Base-by-base conservation (phyloP, 2,888 invertebrate species). In the Stenolophus ochropezus region DNA sequence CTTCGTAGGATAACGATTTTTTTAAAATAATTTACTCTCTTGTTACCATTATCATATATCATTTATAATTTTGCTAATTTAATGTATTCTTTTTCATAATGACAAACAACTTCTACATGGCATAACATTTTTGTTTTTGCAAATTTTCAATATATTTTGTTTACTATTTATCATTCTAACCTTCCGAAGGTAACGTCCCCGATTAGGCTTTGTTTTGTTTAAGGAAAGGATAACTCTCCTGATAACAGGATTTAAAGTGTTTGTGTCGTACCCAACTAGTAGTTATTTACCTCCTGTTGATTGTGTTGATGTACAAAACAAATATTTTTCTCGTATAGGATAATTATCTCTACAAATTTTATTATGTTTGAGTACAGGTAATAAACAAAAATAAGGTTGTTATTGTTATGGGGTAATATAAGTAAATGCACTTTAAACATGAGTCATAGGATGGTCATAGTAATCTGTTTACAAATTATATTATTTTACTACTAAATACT, bases 381-480 rank as follows among this genome's bases (percentile, higher is more conserved):
- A 61, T 61, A 61, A 23, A 61, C 23, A 8, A 61, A 20, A 61
- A 61, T 61, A n/a, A 25, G 8, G n/a, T 51, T 51, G 25, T 61
- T 61, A 61, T 61, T 61, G 33, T 42, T 11, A 42, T 42, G 33
- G 1, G 11, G 4, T 42, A 42, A 42, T 42, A n/a, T n/a, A 42
- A 42, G 8, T 42, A 42, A 42, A 42, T 42, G 33, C 11, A 42
- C 33, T 42, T 42, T 42, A 42, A 42, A 42, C 33, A 11, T 42
- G 33, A 42, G 1, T 42, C 33, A 42, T 42, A 6, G 8, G n/a
- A n/a, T n/a, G n/a, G n/a, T 8, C 5, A 8, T 8, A 11, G 33
- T 42, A 42, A 42, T 42, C 33, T 1, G 8, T 42, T 42, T 42
- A 42, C 8, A 42, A 42, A 42, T 42, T 42, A 42, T 42, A 42